Conservation (phyloP, 2,797 vertebrate genomes). For the Euthynnus affinis region DNA sequence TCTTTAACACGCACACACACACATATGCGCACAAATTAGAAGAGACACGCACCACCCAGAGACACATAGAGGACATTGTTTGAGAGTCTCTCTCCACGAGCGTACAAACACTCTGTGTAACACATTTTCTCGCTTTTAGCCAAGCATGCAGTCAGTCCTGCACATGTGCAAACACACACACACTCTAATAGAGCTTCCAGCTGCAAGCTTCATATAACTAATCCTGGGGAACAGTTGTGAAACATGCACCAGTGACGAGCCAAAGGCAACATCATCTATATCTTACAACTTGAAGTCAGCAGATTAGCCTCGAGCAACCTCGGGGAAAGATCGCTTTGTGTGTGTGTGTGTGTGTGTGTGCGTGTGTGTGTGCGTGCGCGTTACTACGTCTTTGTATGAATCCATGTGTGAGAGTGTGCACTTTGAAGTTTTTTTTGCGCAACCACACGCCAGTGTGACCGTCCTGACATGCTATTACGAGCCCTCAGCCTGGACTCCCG, state of each 20-base stretch:
- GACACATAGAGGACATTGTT: conserved; percentile 71
- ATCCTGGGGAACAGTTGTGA: conserved; percentile 67
- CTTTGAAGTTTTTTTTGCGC: conserved; percentile 21
- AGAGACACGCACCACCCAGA: conserved; percentile 26
- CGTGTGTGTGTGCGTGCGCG: not conserved
- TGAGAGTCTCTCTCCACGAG: conserved; percentile 37
- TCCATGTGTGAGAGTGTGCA: conserved; percentile 21
- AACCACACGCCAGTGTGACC: conserved; percentile 28
- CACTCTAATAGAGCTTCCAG: conserved; percentile 56
- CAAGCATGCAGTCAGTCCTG: conserved; percentile 38
- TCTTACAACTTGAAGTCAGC: conserved; percentile 62
- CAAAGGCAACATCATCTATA: conserved; percentile 78
- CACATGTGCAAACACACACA: conserved; percentile 36
- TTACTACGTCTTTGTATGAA: conserved; percentile 39
- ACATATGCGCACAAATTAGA: conserved; percentile 45
- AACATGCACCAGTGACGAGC: conserved; percentile 70
- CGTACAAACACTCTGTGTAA: conserved; percentile 32
- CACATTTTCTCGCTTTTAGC: conserved; percentile 56
- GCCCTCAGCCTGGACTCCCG: conserved; percentile 42
- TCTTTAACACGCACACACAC: conserved; percentile 61
- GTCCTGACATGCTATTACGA: conserved; percentile 42
- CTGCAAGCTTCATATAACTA: conserved; percentile 59
- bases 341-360: conserved; percentile 13
- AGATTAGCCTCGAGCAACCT: conserved; percentile 65
- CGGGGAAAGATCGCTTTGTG: conserved; percentile 28